Percentiles rank a stretch among this genome's conserved stretches.
Conservation (phyloP, 2,113 vertebrate species). For the Lethenteron reissneri region DNA sequence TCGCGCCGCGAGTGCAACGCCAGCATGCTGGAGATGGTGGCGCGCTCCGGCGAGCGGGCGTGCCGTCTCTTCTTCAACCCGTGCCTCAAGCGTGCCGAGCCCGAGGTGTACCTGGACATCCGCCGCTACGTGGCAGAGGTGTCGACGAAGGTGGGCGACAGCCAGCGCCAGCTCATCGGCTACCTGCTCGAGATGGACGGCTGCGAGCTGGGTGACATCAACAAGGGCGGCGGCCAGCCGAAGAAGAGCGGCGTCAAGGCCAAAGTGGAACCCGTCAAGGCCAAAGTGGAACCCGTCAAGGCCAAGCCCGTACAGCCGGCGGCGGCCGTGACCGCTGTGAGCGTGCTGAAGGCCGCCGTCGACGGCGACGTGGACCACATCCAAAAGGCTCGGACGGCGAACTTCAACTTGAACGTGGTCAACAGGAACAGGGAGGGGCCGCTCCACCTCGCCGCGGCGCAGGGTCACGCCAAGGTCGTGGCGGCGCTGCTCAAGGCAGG, state of each 20-base stretch:
- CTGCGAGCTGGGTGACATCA: constrained; percentile 10
- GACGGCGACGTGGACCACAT: constrained; percentile 18
- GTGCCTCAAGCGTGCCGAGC: constrained; percentile 37
- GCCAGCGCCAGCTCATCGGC: constrained; percentile 33
- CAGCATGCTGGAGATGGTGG: constrained; percentile 26
- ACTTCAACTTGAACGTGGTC: constrained; percentile 14
- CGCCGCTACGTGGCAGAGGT: constrained; percentile 23
- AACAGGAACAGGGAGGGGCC: constrained; percentile 23
- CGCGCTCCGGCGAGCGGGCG: constrained; percentile 37
- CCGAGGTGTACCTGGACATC: constrained; percentile 28
- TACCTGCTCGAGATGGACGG: constrained; percentile 38
- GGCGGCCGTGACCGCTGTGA: not conserved
- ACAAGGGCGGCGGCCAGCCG: not conserved
- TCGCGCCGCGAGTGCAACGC: constrained; percentile 28
- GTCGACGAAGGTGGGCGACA: constrained; percentile 25
- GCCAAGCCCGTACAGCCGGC: constrained; percentile 1
- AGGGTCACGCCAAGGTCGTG: constrained; percentile 17
- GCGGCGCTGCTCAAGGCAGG: constrained; percentile 28
- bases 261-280: not conserved
- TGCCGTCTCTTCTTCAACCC: constrained; percentile 45
- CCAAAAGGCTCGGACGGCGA: constrained; percentile 17
- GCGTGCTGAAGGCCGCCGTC: constrained; percentile 16
- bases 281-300: not conserved
- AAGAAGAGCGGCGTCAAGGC: not conserved
- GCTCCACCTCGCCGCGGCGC: constrained; percentile 27